These are phyloP conservation scores for Calameuta filiformis DNA, from an alignment of 2,888 invertebrate species.

Conservation along the genomic window DNA sequence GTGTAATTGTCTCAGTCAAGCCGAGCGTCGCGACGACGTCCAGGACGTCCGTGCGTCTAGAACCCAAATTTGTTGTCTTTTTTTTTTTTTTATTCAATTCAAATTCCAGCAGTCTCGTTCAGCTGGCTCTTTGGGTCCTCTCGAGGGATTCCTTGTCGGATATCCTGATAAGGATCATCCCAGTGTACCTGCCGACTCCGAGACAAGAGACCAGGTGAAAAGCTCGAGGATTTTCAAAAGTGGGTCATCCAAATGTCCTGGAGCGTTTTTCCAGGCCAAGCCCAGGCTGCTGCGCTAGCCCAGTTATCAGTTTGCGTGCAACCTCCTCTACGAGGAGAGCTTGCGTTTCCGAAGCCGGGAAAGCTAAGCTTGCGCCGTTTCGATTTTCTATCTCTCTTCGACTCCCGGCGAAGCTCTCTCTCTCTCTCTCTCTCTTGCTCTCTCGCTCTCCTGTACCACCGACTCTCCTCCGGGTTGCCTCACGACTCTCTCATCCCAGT, in stretches of 20 bases:
- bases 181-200: not conserved
- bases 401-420: constrained; percentile 43
- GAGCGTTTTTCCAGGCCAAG: constrained; percentile 1
- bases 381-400: constrained; percentile 28
- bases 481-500: constrained; percentile 38
- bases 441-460: constrained; percentile 44
- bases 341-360: constrained; percentile 8
- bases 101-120: not conserved
- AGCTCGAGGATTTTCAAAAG: not conserved
- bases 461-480: constrained; percentile 33
- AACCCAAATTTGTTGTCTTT: not conserved
- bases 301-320: constrained; percentile 6
- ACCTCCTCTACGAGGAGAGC: constrained; percentile 4
- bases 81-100: not conserved
- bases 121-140: not conserved
- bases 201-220: not conserved
- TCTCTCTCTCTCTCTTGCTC: constrained; percentile 48
- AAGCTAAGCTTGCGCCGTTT: constrained; percentile 12
- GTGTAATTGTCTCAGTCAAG: not conserved
- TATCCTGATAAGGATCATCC: not conserved
- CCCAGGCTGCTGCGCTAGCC: constrained; percentile 2
- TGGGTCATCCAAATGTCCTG: constrained; percentile 4
- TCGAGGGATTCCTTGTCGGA: not conserved
- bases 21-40: not conserved
- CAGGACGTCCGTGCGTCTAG: not conserved